Conservation (phyloP, 1,140 invertebrate genomes). For the Brachionus asplanchnoidis region DNA sequence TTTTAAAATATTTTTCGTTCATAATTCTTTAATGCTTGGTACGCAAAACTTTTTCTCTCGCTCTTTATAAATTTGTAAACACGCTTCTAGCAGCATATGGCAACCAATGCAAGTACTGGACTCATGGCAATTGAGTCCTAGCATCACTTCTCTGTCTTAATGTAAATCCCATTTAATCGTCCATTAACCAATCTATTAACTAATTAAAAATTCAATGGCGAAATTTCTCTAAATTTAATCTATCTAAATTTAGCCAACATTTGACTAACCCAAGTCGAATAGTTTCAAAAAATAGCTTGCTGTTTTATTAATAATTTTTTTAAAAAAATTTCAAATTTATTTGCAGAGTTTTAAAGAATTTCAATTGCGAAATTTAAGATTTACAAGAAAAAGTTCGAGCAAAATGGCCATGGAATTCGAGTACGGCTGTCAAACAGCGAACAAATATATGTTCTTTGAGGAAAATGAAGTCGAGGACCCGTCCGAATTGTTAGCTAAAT, state of each 20-base stretch:
- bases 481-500: constrained; percentile 31
- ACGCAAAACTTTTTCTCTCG: constrained; percentile 2
- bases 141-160: not conserved
- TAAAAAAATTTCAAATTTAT: not conserved
- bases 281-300: not conserved
- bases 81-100: not conserved
- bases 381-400: not conserved
- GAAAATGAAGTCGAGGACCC: constrained; percentile 39
- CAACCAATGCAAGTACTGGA: constrained; percentile 12
- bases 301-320: not conserved
- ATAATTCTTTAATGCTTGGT: constrained; percentile 22
- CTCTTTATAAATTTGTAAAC: not conserved
- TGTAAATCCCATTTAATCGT: not conserved
- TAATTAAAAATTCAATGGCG: not conserved
- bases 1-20: constrained; percentile 9
- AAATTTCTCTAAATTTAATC: constrained; percentile 6
- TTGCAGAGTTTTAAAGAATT: constrained; percentile 16
- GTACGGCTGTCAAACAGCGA: constrained; percentile 40
- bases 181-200: not conserved
- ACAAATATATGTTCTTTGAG: constrained; percentile 38
- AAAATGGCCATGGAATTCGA: constrained; percentile 39
- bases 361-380: constrained; percentile 17
- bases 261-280: not conserved
- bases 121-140: not conserved
- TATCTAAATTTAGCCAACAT: constrained; percentile 20